Evolutionary conservation across 1,140 invertebrate genomes (phyloP).

Genomic region (Aleiodes sp.): DNA sequence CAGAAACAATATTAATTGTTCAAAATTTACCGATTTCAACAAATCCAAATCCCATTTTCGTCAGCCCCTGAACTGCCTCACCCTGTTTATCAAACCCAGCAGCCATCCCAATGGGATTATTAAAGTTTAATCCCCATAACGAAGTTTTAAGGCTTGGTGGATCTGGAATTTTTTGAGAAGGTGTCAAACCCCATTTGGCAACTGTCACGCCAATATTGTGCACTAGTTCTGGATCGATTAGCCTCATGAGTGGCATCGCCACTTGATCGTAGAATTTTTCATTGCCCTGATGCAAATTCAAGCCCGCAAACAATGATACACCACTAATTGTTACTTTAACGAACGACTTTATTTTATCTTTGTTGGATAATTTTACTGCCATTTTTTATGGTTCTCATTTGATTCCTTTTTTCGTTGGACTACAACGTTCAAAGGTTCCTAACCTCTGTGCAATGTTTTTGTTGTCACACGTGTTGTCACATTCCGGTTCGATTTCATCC

Average conservation of each 20-base stretch:
- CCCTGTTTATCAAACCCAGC: constrained; percentile 99
- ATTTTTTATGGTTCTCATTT: constrained; percentile 42
- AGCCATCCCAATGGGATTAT: constrained; percentile 94
- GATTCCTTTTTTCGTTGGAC: too few relatives aligned
- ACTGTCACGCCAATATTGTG: constrained; percentile 80
- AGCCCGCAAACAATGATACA: constrained; percentile 68
- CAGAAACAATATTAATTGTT: not conserved
- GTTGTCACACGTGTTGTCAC: too few relatives aligned
- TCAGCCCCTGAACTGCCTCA: constrained; percentile 85
- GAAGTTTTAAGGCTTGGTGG: constrained; percentile 71
- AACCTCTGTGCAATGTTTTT: too few relatives aligned
- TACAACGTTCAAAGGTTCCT: too few relatives aligned
- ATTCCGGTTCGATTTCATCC: too few relatives aligned
- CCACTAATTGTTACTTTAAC: constrained; percentile 60
- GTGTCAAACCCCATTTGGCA: constrained; percentile 80
- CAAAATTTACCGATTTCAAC: constrained; percentile 84
- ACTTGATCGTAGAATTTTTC: constrained; percentile 81
- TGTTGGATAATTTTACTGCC: constrained; percentile 43
- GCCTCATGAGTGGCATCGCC: constrained; percentile 75
- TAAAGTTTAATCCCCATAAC: constrained; percentile 78
- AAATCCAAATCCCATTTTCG: constrained; percentile 91
- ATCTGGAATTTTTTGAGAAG: constrained; percentile 70
- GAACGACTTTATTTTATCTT: constrained; percentile 54
- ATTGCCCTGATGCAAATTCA: constrained; percentile 75
- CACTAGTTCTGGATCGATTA: constrained; percentile 79